Evolutionary conservation across 2,113 vertebrate genomes (phyloP).

Genomic region (Zosterops japonicus): DNA sequence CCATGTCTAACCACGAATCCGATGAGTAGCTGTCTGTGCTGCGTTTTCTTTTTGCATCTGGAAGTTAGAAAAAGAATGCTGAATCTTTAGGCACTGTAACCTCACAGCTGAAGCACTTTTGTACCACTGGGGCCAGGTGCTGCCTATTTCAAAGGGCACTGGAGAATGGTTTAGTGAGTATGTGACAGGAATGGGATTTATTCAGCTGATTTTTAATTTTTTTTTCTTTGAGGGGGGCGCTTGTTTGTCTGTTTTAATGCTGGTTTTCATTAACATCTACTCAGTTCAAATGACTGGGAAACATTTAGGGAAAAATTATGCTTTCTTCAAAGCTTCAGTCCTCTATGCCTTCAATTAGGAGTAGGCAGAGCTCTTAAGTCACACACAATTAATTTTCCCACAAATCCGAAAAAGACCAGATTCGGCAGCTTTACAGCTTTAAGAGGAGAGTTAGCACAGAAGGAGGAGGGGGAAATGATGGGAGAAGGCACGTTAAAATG

Average conservation of each 20-base stretch:
- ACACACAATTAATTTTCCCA: constrained; percentile 51
- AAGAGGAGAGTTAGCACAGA: not conserved
- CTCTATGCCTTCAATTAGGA: constrained; percentile 55
- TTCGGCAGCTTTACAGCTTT: constrained; percentile 28
- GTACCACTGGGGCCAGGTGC: not conserved
- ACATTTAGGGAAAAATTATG: constrained; percentile 46
- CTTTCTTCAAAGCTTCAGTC: constrained; percentile 54
- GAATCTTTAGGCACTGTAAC: not conserved
- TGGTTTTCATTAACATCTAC: constrained; percentile 61
- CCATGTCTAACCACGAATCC: constrained; percentile 89
- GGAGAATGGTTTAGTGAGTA: not conserved
- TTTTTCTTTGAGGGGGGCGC: not conserved
- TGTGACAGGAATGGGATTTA: constrained; percentile 18
- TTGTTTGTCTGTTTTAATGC: constrained; percentile 43
- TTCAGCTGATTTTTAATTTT: constrained; percentile 14
- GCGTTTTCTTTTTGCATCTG: constrained; percentile 84
- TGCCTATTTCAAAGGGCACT: not conserved
- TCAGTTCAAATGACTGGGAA: constrained; percentile 48
- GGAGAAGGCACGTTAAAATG: constrained; percentile 3
- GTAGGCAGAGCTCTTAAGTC: constrained; percentile 54
- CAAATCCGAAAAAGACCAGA: constrained; percentile 44
- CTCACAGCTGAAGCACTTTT: not conserved
- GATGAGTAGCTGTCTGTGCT: constrained; percentile 87
- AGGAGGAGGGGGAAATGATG: not conserved
- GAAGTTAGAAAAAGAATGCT: not conserved